Evolutionary conservation across 2,113 vertebrate genomes (phyloP).

Genomic region (Nanorana parkeri): DNA sequence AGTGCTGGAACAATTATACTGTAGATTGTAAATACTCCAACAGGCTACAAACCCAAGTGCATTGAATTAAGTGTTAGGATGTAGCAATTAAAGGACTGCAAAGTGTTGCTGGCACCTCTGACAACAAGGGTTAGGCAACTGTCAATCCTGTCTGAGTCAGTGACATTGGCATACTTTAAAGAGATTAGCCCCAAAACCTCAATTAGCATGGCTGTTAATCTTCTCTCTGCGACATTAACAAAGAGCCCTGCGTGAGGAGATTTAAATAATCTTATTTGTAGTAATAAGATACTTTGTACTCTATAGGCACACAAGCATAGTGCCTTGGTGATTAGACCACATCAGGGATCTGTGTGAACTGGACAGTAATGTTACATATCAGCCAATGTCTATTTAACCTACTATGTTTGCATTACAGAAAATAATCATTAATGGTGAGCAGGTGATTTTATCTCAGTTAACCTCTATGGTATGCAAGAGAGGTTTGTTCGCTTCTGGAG

Average conservation of each 20-base stretch:
- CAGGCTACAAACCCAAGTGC: constrained; percentile 44
- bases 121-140: constrained; percentile 3
- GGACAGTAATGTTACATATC: neutral
- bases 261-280: constrained; percentile 40
- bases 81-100: constrained; percentile 7
- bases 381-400: neutral
- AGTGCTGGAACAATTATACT: constrained; percentile 54
- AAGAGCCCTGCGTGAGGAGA: constrained; percentile 13
- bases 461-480: too few relatives aligned
- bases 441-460: neutral
- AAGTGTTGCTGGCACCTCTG: constrained; percentile 19
- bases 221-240: constrained; percentile 40
- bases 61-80: constrained; percentile 14
- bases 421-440: neutral
- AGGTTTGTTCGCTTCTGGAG: too few relatives aligned
- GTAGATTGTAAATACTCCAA: constrained; percentile 39
- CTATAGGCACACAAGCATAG: neutral
- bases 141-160: constrained; percentile 8
- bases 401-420: neutral
- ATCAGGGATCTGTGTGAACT: neutral
- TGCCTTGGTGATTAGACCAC: neutral
- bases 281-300: constrained; percentile 29
- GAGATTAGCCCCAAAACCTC: constrained; percentile 50
- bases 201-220: constrained; percentile 49
- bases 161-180: constrained; percentile 43